Percentiles rank a stretch among this genome's conserved stretches.
Evolutionary conservation across 2,888 invertebrate genomes (phyloP).

Genomic region (Rhamnusium bicolor): DNA sequence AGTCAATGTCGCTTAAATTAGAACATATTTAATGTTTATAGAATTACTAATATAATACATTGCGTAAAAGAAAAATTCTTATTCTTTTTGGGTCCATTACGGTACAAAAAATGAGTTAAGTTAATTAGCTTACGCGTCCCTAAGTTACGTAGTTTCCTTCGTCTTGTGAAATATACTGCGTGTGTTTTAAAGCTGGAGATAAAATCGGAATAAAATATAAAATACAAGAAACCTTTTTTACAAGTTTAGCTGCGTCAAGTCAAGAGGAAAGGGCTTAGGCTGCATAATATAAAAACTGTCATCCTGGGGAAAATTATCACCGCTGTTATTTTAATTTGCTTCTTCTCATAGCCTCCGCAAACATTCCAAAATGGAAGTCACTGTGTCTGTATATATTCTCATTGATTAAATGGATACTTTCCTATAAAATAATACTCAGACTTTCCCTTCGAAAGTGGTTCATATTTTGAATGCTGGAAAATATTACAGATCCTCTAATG

Average conservation of each 20-base stretch:
- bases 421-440: constrained; percentile 1
- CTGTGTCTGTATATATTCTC: constrained; percentile 25
- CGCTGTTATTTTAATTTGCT: constrained; percentile 48
- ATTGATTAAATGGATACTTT: constrained; percentile 20
- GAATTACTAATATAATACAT: too few relatives aligned
- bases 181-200: constrained; percentile 12
- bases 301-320: constrained; percentile 45
- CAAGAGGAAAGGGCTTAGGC: constrained; percentile 4
- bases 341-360: constrained; percentile 20
- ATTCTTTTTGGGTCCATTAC: background rate
- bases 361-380: constrained; percentile 14
- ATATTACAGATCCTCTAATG: background rate
- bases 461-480: background rate
- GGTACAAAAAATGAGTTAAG: background rate
- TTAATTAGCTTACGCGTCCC: constrained; percentile 2
- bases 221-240: constrained; percentile 17
- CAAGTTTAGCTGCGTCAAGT: constrained; percentile 13
- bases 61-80: too few relatives aligned
- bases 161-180: constrained; percentile 11
- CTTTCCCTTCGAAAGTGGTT: background rate
- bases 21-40: too few relatives aligned
- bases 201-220: constrained; percentile 33
- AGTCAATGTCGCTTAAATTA: too few relatives aligned
- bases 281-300: constrained; percentile 36
- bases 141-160: background rate